These are phyloP conservation scores for Oedothorax gibbosus DNA, from an alignment of 1,140 invertebrate species.

Conservation along the genomic window DNA sequence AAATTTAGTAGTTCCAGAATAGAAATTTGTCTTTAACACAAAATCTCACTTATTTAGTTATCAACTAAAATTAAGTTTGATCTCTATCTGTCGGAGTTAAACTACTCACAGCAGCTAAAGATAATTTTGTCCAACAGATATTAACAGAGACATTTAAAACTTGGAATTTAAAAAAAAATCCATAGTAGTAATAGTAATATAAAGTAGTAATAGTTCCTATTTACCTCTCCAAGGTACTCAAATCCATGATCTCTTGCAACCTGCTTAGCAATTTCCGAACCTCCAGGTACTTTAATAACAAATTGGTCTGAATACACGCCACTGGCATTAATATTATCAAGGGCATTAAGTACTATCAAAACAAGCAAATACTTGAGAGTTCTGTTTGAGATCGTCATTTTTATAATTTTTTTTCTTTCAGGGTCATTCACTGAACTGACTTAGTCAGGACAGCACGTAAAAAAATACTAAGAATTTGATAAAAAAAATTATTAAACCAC, in stretches of 20 bases:
- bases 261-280: conserved; percentile 71
- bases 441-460: too few species aligned
- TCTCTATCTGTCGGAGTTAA: neutral
- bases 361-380: neutral
- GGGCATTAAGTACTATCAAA: neutral
- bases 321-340: neutral
- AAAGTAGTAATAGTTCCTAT: neutral
- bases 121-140: neutral
- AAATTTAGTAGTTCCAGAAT: too few species aligned
- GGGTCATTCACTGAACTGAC: too few species aligned
- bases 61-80: too few species aligned
- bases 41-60: too few species aligned
- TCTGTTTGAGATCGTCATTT: too few species aligned
- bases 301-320: conserved; percentile 81
- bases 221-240: conserved; percentile 71
- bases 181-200: neutral
- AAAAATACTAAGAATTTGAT: too few species aligned
- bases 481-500: too few species aligned
- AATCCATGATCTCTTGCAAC: conserved; percentile 76
- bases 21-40: too few species aligned
- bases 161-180: neutral
- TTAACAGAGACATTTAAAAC: neutral
- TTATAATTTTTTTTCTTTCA: too few species aligned
- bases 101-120: neutral
- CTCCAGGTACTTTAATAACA: conserved; percentile 79